Percentiles rank a stretch among this genome's conserved stretches.
phyloP scores from a whole-genome alignment of 2,888 invertebrate species.

The Idaea aversata region DNA sequence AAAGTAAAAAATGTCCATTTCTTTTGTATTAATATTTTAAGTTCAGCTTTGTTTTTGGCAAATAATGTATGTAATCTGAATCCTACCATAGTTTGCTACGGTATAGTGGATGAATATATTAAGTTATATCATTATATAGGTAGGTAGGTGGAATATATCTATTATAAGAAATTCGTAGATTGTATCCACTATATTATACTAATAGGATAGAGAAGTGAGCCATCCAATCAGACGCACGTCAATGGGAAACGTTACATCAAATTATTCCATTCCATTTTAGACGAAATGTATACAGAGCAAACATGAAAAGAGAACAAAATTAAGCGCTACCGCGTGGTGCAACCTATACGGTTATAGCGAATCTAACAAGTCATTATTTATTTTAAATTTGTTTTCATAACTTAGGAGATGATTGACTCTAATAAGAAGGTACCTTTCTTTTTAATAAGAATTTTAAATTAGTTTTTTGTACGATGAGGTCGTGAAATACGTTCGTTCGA shows the following conservation, averaged over 20 bases:
- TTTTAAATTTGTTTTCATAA: not conserved
- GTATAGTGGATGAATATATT: no score
- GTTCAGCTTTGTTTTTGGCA: no score
- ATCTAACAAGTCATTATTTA: not conserved
- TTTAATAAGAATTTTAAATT: no score
- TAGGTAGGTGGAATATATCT: not conserved
- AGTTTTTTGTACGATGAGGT: no score
- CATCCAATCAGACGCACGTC: slow-evolving; percentile 56
- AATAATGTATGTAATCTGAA: no score
- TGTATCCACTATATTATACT: slow-evolving; percentile 9
- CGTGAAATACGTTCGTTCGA: no score
- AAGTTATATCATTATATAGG: not conserved
- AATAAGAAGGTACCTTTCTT: no score
- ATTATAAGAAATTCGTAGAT: not conserved
- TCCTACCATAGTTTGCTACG: no score
- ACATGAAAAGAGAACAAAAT: slow-evolving; percentile 78
- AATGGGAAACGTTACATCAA: slow-evolving; percentile 60
- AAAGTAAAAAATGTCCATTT: no score
- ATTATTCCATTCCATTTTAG: slow-evolving; percentile 76
- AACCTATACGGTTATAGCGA: slow-evolving; percentile 38
- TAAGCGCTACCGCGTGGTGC: slow-evolving; percentile 55
- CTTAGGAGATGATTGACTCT: not conserved
- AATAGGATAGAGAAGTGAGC: slow-evolving; percentile 40
- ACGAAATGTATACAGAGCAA: slow-evolving; percentile 76
- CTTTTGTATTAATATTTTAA: no score